Conservation (phyloP, 1,140 invertebrate genomes). For the Lepeophtheirus salmonis region DNA sequence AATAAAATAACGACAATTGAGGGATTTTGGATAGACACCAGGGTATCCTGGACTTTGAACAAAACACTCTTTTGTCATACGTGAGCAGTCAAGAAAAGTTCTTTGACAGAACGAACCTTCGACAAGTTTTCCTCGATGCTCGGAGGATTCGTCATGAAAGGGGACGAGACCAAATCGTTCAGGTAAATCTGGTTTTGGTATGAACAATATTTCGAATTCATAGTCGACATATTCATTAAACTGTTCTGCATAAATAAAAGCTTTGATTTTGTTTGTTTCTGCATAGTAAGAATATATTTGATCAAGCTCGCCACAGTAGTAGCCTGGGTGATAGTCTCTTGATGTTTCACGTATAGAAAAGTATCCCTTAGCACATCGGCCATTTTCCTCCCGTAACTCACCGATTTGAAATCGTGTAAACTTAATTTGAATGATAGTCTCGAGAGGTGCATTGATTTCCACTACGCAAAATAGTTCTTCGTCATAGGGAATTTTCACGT, state of each 20-base stretch:
- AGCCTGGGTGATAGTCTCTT: no score
- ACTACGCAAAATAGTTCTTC: no score
- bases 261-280: neutral
- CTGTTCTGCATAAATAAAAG: neutral
- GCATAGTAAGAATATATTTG: neutral
- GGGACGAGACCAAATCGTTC: constrained; percentile 67
- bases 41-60: constrained; percentile 79
- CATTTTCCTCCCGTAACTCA: no score
- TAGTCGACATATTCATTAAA: neutral
- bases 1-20: constrained; percentile 69
- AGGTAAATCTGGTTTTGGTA: constrained; percentile 9
- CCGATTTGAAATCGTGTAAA: no score
- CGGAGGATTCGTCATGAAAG: constrained; percentile 68
- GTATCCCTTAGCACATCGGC: no score
- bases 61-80: constrained; percentile 70
- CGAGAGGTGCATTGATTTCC: no score
- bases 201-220: neutral
- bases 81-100: constrained; percentile 43
- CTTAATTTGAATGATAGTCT: no score
- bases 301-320: neutral
- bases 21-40: constrained; percentile 65
- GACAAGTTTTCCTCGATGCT: constrained; percentile 57
- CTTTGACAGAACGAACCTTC: constrained; percentile 64
- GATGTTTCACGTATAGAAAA: no score
- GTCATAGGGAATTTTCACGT: no score